A percentile compares a stretch with the other conserved stretches of the same genome.
These are phyloP conservation scores for Lepus europaeus DNA, from an alignment of 2,113 vertebrate species.

Conservation along the genomic window DNA sequence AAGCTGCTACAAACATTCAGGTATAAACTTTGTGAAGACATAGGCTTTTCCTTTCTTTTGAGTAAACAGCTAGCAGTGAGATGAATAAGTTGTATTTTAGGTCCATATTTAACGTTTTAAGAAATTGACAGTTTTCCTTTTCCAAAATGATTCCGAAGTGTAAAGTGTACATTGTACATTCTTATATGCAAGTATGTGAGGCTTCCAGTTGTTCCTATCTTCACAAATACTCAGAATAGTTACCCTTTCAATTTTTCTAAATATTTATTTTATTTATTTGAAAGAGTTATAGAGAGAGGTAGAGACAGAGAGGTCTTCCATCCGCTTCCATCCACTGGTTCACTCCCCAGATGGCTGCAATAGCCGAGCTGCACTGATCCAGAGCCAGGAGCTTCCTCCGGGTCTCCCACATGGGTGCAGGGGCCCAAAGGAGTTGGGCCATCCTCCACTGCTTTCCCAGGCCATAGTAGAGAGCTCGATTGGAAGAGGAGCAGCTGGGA, in stretches of 20 bases:
- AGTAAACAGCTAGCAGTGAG: background rate
- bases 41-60: background rate
- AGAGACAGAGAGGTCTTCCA: no score
- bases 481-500: no score
- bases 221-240: background rate
- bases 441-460: no score
- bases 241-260: background rate
- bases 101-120: background rate
- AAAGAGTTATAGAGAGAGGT: no score
- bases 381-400: no score
- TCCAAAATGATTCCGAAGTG: background rate
- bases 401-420: no score
- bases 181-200: background rate
- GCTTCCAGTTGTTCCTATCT: conserved; percentile 30
- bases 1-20: background rate
- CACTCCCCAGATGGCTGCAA: no score
- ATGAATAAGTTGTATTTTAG: background rate
- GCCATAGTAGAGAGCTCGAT: no score
- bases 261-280: no score
- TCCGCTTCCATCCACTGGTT: no score
- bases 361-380: no score
- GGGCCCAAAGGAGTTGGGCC: no score
- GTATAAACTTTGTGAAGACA: background rate
- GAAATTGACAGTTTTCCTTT: background rate
- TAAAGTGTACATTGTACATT: conserved; percentile 33